Percentiles rank a stretch among this genome's conserved stretches.
Evolutionary conservation across 2,113 vertebrate species (phyloP).

Genomic region (Microtus richardsoni): DNA sequence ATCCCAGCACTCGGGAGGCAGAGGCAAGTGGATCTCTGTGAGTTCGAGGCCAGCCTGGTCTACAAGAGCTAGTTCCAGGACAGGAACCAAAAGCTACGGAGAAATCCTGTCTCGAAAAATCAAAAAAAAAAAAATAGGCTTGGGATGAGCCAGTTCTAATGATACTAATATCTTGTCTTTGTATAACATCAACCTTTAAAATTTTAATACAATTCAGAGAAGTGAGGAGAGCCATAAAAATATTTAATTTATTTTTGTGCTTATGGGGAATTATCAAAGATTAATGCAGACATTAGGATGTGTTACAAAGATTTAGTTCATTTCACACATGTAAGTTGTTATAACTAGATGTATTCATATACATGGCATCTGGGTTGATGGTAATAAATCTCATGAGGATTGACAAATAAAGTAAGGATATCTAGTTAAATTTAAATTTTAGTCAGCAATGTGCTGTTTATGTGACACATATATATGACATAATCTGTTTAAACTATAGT

Average conservation of each 20-base stretch:
- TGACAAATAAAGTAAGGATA: not conserved
- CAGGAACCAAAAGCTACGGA: too few species aligned
- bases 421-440: not conserved
- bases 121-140: too few species aligned
- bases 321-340: not conserved
- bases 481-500: not conserved
- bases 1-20: too few species aligned
- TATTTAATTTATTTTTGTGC: not conserved
- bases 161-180: not conserved
- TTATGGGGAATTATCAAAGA: not conserved
- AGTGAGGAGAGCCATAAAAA: not conserved
- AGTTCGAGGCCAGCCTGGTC: too few species aligned
- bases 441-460: not conserved
- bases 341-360: not conserved
- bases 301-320: not conserved
- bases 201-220: not conserved
- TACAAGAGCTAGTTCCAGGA: too few species aligned
- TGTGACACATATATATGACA: not conserved
- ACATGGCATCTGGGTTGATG: not conserved
- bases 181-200: not conserved
- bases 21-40: too few species aligned
- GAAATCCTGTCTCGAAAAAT: too few species aligned
- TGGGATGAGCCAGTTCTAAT: not conserved
- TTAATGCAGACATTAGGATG: not conserved
- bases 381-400: not conserved